These are phyloP conservation scores for Drosophila tropicalis DNA, from an alignment of 1,140 invertebrate genomes.

Conservation along the genomic window DNA sequence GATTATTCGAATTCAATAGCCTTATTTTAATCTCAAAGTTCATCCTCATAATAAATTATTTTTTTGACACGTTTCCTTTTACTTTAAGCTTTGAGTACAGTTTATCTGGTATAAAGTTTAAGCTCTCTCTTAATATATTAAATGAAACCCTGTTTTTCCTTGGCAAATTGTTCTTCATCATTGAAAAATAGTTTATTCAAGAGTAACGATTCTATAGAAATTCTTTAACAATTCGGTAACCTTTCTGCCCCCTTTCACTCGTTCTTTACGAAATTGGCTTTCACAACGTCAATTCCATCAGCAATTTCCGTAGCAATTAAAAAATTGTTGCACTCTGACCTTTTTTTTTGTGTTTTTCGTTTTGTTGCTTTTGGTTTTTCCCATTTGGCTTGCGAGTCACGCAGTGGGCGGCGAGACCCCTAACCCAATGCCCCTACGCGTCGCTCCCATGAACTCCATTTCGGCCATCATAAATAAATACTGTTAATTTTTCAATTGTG, in stretches of 20 bases:
- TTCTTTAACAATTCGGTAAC: background rate
- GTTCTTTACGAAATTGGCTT: conserved; percentile 47
- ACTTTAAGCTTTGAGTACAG: background rate
- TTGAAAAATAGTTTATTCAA: background rate
- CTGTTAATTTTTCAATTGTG: conserved; percentile 81
- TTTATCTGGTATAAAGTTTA: background rate
- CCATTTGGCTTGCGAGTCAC: conserved; percentile 66
- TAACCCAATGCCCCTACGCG: background rate
- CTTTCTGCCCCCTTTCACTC: background rate
- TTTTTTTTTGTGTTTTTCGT: conserved; percentile 15
- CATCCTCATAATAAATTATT: too few relatives aligned
- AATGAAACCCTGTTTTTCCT: background rate
- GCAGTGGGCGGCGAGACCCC: conserved; percentile 34
- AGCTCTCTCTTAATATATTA: background rate
- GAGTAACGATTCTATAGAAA: background rate
- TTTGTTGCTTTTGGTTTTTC: conserved; percentile 46
- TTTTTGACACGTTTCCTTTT: background rate
- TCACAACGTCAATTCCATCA: conserved; percentile 72
- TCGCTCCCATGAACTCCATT: background rate
- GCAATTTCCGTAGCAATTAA: conserved; percentile 77
- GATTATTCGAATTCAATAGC: too few relatives aligned
- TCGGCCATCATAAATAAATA: conserved; percentile 79
- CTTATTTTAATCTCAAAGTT: too few relatives aligned
- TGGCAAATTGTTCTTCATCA: conserved; percentile 3
- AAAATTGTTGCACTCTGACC: conserved; percentile 64